Base-by-base conservation (phyloP, 2,113 vertebrate genomes). In the Caranx ignobilis region DNA sequence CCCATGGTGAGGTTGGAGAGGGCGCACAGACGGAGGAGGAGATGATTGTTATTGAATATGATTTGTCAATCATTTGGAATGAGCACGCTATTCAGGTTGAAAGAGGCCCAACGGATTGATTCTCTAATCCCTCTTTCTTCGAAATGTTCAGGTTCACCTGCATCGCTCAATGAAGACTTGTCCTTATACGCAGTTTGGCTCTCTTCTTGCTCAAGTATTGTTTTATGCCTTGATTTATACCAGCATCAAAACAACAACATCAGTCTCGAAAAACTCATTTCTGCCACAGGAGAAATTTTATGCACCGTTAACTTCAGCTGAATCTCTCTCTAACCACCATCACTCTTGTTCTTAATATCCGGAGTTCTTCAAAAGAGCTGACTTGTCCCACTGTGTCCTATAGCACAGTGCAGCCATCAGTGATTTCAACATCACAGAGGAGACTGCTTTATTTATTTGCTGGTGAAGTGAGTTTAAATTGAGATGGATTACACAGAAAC, bases 41-140 rank as follows among this genome's bases (percentile, higher is more conserved):
- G 77, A 86, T 91, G 83, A 91, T 88, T 82, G 86, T 89, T 91
- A 92, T 91, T 79, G 76, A 89, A 87, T 88, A 89, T 91, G 90
- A 91, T 88, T 85, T 82, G 85, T 88, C 73, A 19, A 85, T 91
- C 80, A 62, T 12, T 85, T 78, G 79, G 85, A 93, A 88, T 82
- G 83, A 87, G 70, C 56, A 54, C 1, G 45, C 43, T 26, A 26
- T 34, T 69, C 61, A 41, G 81, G 68, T 67, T 11, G 39, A 48
- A 65, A 70, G 5, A 52, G 31, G 39, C 60, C 72, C 32, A 16
- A 21, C 39, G 56, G 52, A 82, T 60, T 80, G 75, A 69, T 78
- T 82, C 56, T 63, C 48, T 75, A 32, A 84, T 83, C 66, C 47
- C 8, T 2, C 59, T 72, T 16, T 75, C 43, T 16, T 31, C 34